Percentiles rank a stretch among this genome's conserved stretches.
Evolutionary conservation across 2,113 vertebrate genomes (phyloP).

Genomic region (Meles meles): DNA sequence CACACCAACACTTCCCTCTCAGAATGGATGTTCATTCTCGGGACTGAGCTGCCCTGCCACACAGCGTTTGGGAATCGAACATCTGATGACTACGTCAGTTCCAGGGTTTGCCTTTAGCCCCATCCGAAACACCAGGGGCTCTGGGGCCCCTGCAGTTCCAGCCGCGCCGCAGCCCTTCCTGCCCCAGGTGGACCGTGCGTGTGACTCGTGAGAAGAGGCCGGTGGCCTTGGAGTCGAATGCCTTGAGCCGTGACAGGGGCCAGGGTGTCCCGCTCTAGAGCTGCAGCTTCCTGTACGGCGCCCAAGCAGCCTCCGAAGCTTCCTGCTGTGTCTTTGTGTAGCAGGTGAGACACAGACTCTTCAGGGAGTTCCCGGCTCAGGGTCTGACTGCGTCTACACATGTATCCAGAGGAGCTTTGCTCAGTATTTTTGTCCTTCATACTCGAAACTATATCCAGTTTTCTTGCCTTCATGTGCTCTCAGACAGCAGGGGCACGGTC

Average conservation of each 20-base stretch:
- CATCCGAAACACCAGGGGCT: background rate
- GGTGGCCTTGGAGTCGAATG: no score
- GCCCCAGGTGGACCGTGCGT: background rate
- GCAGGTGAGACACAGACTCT: background rate
- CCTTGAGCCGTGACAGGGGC: no score
- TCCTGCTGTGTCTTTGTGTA: rapidly evolving
- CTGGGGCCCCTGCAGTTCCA: background rate
- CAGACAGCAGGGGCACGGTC: conserved; percentile 95
- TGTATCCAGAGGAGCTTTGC: background rate
- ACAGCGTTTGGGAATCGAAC: background rate
- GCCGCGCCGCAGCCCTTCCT: background rate
- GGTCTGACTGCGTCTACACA: background rate
- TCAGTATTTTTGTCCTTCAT: background rate
- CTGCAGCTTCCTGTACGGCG: conserved; percentile 92
- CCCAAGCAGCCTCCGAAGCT: conserved; percentile 86
- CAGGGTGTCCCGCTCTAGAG: conserved; percentile 77
- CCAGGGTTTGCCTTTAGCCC: background rate
- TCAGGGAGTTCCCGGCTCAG: background rate
- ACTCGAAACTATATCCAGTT: background rate
- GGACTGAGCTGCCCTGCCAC: background rate
- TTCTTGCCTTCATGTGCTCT: conserved; percentile 92
- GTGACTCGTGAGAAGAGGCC: background rate
- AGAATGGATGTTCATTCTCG: background rate
- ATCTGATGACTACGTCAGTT: no score
- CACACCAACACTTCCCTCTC: conserved; percentile 92